phyloP scores from a whole-genome alignment of 2,888 invertebrate species.

The Leptarthrus brevirostris region DNA sequence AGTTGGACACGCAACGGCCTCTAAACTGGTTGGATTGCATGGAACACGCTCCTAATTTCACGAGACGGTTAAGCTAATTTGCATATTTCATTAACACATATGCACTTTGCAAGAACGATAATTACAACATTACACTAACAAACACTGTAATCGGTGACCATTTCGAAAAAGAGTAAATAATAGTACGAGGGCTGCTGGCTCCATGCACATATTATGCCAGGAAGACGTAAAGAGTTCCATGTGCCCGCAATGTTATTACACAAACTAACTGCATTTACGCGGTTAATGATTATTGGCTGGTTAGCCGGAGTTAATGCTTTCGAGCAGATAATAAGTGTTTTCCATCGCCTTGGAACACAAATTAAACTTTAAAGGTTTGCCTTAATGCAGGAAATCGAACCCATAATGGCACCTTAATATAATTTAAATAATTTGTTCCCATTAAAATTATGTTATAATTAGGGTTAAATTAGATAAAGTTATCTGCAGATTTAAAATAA shows the following conservation, averaged over 20 bases:
- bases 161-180: slow-evolving; percentile 4
- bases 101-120: slow-evolving; percentile 6
- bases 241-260: slow-evolving; percentile 18
- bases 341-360: slow-evolving; percentile 2
- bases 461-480: background rate
- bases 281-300: slow-evolving; percentile 13
- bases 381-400: background rate
- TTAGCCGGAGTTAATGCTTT: background rate
- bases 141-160: slow-evolving; percentile 3
- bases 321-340: slow-evolving; percentile 3
- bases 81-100: slow-evolving; percentile 55
- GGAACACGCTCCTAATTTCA: slow-evolving; percentile 54
- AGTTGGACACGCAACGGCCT: slow-evolving; percentile 51
- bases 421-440: slow-evolving; percentile 18
- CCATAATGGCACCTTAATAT: background rate
- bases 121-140: slow-evolving; percentile 18
- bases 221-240: slow-evolving; percentile 17
- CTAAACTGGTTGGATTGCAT: slow-evolving; percentile 53
- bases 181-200: background rate
- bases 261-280: slow-evolving; percentile 24
- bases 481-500: background rate
- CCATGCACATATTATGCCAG: background rate
- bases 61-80: slow-evolving; percentile 52
- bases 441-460: background rate
- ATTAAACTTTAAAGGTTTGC: background rate